Percentiles rank a stretch among this genome's conserved stretches.
phyloP scores from a whole-genome alignment of 2,888 invertebrate genomes.

The Leucophenga maculata region DNA sequence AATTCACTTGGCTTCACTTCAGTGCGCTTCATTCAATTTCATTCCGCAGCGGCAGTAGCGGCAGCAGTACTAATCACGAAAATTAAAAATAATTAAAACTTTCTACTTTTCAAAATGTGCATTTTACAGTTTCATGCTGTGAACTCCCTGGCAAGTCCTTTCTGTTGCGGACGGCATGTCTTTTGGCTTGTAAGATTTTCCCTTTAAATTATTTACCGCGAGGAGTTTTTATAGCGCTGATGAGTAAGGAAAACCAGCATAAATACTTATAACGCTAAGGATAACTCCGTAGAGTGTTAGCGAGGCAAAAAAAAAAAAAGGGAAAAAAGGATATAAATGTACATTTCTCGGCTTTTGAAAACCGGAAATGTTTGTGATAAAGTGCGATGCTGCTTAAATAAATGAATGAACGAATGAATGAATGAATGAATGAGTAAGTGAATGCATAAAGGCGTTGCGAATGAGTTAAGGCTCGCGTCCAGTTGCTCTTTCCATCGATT shows the following conservation, averaged over 20 bases:
- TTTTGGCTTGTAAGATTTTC: too few relatives aligned
- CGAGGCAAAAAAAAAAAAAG: constrained; percentile 2
- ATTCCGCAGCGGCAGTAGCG: too few relatives aligned
- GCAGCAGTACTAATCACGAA: constrained; percentile 69
- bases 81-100: constrained; percentile 70
- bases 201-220: constrained; percentile 48
- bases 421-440: too few relatives aligned
- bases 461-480: constrained; percentile 20
- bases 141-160: not conserved
- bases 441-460: constrained; percentile 5
- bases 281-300: constrained; percentile 40
- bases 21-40: not conserved
- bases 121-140: not conserved
- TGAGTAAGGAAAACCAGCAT: too few relatives aligned
- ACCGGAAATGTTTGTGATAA: constrained; percentile 55
- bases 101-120: constrained; percentile 34
- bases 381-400: constrained; percentile 45
- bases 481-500: too few relatives aligned
- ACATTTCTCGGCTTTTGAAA: constrained; percentile 26
- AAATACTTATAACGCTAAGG: not conserved
- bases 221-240: constrained; percentile 19
- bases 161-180: too few relatives aligned
- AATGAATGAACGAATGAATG: too few relatives aligned
- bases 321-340: constrained; percentile 13
- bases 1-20: too few relatives aligned